These are phyloP conservation scores for Pseudococcus longispinus DNA, from an alignment of 2,888 invertebrate species.

Conservation along the genomic window DNA sequence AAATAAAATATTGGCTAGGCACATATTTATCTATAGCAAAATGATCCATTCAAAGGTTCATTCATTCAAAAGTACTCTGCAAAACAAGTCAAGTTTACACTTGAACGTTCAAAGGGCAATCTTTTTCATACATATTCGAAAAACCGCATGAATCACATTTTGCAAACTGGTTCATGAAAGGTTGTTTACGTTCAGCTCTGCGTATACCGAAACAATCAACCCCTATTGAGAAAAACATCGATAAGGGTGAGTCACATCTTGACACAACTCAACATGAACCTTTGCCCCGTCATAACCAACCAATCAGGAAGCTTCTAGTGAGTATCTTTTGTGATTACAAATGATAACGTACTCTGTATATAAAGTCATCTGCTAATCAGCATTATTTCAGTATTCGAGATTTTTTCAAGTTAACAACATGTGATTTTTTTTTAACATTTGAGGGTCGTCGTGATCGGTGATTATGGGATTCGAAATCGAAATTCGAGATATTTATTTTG, in stretches of 20 bases:
- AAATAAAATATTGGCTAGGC: background rate
- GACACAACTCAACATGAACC: background rate
- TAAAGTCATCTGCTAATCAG: background rate
- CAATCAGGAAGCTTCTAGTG: background rate
- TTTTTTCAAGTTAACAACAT: background rate
- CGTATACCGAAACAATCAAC: background rate
- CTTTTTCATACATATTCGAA: background rate
- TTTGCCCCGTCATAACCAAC: background rate
- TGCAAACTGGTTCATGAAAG: background rate
- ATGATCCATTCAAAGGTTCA: background rate
- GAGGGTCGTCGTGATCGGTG: background rate
- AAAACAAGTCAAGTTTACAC: background rate
- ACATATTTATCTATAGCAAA: too few species aligned
- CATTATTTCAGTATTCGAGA: background rate
- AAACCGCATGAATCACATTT: background rate
- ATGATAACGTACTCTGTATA: background rate
- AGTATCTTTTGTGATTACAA: background rate
- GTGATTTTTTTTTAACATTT: background rate
- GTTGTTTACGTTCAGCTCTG: background rate
- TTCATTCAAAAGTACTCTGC: background rate
- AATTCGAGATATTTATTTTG: too few species aligned
- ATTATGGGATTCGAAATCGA: background rate
- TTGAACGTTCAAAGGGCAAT: background rate
- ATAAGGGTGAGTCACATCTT: background rate
- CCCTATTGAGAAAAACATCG: background rate